phyloP scores from a whole-genome alignment of 1,140 invertebrate genomes.

The Marisa cornuarietis region DNA sequence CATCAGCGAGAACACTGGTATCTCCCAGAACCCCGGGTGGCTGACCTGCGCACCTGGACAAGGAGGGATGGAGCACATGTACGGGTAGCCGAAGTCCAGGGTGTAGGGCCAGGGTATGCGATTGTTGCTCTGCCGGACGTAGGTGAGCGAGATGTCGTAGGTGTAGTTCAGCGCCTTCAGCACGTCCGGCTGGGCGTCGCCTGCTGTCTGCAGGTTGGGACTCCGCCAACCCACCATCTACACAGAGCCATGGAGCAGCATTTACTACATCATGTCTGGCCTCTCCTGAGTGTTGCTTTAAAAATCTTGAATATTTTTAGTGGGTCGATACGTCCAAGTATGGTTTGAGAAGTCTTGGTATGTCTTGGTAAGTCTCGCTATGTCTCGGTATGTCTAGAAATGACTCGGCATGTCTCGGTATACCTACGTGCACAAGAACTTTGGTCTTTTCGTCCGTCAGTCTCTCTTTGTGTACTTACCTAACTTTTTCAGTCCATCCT shows the following conservation, averaged over 20 bases:
- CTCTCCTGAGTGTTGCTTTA: too few relatives aligned
- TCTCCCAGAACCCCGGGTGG: constrained; percentile 46
- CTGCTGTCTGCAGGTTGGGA: constrained; percentile 47
- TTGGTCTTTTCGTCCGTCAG: not conserved
- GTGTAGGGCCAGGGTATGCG: constrained; percentile 48
- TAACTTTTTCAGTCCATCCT: too few relatives aligned
- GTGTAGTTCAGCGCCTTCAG: constrained; percentile 42
- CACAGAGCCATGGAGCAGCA: not conserved
- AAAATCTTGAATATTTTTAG: too few relatives aligned
- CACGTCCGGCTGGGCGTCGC: constrained; percentile 40
- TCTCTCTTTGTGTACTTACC: too few relatives aligned
- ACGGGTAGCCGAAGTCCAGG: constrained; percentile 45
- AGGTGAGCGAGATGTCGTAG: constrained; percentile 52
- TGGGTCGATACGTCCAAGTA: too few relatives aligned
- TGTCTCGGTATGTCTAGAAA: too few relatives aligned
- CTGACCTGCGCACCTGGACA: constrained; percentile 32
- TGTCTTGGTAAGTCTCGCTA: too few relatives aligned
- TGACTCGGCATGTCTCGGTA: too few relatives aligned
- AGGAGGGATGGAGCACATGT: constrained; percentile 34
- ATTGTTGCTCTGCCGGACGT: constrained; percentile 65
- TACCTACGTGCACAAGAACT: not conserved
- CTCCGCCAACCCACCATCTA: constrained; percentile 49
- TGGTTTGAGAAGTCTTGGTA: too few relatives aligned
- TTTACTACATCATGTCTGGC: too few relatives aligned
- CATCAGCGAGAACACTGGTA: constrained; percentile 43